A percentile compares a stretch with the other conserved stretches of the same genome.
Evolutionary conservation across 35 echinoderm and acorn worm species (phyloP).

Genomic region (Diadema setosum): DNA sequence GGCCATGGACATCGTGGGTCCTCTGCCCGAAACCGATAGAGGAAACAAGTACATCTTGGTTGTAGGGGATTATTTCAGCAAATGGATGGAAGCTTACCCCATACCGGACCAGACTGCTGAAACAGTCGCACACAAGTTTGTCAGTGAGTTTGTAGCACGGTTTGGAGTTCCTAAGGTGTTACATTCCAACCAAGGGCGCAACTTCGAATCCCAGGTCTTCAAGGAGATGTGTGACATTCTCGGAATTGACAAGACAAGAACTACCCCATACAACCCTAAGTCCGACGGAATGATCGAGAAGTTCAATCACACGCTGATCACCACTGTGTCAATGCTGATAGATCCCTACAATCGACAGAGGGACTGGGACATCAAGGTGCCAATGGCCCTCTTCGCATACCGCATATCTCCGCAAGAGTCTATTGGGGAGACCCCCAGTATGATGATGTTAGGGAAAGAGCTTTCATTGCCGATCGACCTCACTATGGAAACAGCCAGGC

Average conservation of each 20-base stretch:
- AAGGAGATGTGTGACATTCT: constrained; percentile 28
- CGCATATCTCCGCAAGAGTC: constrained; percentile 28
- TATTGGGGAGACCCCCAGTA: constrained; percentile 22
- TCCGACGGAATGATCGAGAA: constrained; percentile 45
- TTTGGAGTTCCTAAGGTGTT: constrained; percentile 41
- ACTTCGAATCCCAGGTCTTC: constrained; percentile 51
- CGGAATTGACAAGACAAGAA: constrained; percentile 53
- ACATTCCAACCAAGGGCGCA: constrained; percentile 42
- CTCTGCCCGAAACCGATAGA: not conserved
- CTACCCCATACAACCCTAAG: constrained; percentile 28
- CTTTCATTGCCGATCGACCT: constrained; percentile 38
- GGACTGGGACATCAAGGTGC: constrained; percentile 49
- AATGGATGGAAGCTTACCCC: constrained; percentile 69
- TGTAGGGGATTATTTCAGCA: constrained; percentile 77
- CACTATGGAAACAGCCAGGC: not conserved
- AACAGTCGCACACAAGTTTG: constrained; percentile 33
- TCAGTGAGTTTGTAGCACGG: constrained; percentile 35
- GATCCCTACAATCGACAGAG: not conserved
- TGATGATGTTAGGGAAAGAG: constrained; percentile 54
- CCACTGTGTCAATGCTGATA: constrained; percentile 5
- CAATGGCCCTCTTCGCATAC: constrained; percentile 49
- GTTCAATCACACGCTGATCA: constrained; percentile 20
- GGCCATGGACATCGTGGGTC: constrained; percentile 65
- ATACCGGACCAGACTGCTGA: constrained; percentile 49
- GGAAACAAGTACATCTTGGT: constrained; percentile 59